Evolutionary conservation across 2,888 invertebrate genomes (phyloP).

Genomic region (Chrysolina americana): DNA sequence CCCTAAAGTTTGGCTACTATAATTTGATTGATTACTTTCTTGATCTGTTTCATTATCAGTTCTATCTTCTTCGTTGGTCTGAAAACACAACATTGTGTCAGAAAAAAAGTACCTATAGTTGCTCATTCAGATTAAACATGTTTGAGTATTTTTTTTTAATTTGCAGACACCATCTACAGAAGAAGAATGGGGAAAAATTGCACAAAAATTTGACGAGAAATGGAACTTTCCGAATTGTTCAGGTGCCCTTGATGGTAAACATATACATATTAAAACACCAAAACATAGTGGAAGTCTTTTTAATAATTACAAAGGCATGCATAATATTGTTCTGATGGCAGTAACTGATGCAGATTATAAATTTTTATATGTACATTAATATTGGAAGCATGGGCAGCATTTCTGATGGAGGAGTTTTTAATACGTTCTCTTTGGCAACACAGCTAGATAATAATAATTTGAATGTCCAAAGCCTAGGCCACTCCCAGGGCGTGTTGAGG

Average conservation of each 20-base stretch:
- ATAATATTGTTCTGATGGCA: slow-evolving; percentile 32
- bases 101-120: neutral
- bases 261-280: slow-evolving; percentile 34
- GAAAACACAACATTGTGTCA: neutral
- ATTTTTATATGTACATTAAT: slow-evolving; percentile 25
- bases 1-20: too few species aligned
- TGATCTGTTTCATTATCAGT: slow-evolving; percentile 3
- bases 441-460: slow-evolving; percentile 40
- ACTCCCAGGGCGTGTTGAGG: slow-evolving; percentile 34
- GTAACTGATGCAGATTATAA: slow-evolving; percentile 25
- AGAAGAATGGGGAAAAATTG: slow-evolving; percentile 24
- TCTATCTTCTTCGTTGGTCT: neutral
- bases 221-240: slow-evolving; percentile 38
- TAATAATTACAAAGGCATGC: slow-evolving; percentile 31
- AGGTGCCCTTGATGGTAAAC: slow-evolving; percentile 35
- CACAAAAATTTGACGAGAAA: slow-evolving; percentile 25
- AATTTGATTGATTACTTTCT: slow-evolving; percentile 10
- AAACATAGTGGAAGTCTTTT: slow-evolving; percentile 30
- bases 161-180: slow-evolving; percentile 22
- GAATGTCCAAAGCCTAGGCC: slow-evolving; percentile 37
- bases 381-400: slow-evolving; percentile 40
- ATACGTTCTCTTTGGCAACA: slow-evolving; percentile 44
- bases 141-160: neutral
- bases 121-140: neutral
- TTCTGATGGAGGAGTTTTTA: slow-evolving; percentile 46